A percentile compares a stretch with the other conserved stretches of the same genome.
phyloP scores from a whole-genome alignment of 2,888 invertebrate genomes.

The Xanthorhoe spadicearia region DNA sequence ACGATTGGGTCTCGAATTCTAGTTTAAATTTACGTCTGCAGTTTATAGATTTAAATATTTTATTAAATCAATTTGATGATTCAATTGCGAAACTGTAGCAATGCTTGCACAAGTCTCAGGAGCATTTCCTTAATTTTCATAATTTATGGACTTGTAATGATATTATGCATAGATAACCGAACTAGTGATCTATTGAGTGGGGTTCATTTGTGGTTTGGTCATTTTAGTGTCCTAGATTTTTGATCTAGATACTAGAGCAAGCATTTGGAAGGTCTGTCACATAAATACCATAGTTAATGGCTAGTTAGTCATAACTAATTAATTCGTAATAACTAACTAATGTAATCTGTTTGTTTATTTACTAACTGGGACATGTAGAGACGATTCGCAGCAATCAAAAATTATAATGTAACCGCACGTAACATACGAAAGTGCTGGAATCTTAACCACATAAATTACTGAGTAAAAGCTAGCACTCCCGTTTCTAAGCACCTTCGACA shows the following conservation, averaged over 20 bases:
- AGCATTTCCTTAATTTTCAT: conserved; percentile 23
- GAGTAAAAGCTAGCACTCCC: conserved; percentile 80
- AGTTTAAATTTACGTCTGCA: background rate
- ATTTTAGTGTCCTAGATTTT: background rate
- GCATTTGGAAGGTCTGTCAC: too few species aligned
- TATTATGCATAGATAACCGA: background rate
- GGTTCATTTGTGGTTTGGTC: background rate
- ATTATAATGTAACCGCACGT: conserved; percentile 54
- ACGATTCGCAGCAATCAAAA: conserved; percentile 32
- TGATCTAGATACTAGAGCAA: background rate
- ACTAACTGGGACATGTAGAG: conserved; percentile 6
- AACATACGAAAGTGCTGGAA: conserved; percentile 61
- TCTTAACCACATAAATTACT: conserved; percentile 70
- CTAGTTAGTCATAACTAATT: too few species aligned
- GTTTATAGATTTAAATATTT: background rate
- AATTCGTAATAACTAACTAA: too few species aligned
- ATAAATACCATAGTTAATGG: too few species aligned
- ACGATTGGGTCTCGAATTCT: background rate
- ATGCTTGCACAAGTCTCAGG: conserved; percentile 31
- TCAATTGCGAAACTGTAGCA: conserved; percentile 18
- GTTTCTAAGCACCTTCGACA: conserved; percentile 61
- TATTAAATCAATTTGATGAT: conserved; percentile 13
- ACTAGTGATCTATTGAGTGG: background rate
- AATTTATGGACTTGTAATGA: conserved; percentile 13
- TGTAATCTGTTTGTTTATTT: background rate